Evolutionary conservation across 2,888 invertebrate genomes (phyloP), one percentile per base, ranked within the genome.

Genomic region (Amorpha juglandis): DNA sequence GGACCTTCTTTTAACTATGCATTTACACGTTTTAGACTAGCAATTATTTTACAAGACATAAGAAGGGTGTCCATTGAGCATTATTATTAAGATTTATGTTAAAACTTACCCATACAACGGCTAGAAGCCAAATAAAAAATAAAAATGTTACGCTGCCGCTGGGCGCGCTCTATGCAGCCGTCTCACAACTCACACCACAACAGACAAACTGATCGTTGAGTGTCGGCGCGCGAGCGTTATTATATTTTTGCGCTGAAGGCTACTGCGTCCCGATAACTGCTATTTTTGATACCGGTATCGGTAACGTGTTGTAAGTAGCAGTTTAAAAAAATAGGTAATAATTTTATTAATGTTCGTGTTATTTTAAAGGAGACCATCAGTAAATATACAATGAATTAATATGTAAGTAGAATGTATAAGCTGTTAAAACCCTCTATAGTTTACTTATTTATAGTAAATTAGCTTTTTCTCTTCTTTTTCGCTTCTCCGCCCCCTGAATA

Each of bases 71-170:
- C 33, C 1, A 12, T 35, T 55, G 9, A n/a, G 19, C 16, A 52
- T 47, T 63, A 45, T 66, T 12, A 12, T 52, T 45, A 63, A 42
- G 12, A 66, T 47, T 21, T 35, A 48, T 63, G 27, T 42, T 14
- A 53, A 42, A 47, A 91, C 94, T 93, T 75, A 94, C 94, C 94
- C 94, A 94, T 94, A 94, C 93, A 94, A 94, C 88, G 94, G 93
- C 94, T 91, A 94, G 92, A 90, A 93, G 93, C 93, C 94, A 94
- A 94, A 94, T 91, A 92, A 94, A 94, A 92, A 92, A 93, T 88
- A 85, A 90, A 93, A 92, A 90, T 86, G 83, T 85, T 77, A 83
- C 85, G 89, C 85, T 84, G 87, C 83, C 84, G 79, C 72, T 71
- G 76, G 86, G 84, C 87, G 90, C 88, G 85, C 91, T 82, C 92